phyloP scores from a whole-genome alignment of 2,797 vertebrate species.

The Setipinna tenuifilis region DNA sequence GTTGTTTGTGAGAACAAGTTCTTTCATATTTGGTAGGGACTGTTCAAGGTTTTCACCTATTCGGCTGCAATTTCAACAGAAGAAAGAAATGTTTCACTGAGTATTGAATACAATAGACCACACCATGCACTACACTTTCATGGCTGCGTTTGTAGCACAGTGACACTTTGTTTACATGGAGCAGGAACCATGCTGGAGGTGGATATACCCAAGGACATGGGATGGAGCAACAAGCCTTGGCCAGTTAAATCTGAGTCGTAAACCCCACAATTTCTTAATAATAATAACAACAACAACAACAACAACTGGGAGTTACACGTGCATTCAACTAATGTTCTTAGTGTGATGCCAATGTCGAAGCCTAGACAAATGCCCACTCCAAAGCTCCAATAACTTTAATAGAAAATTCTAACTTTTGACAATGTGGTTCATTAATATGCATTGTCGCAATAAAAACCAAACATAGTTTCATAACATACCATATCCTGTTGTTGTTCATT shows the following conservation, averaged over 20 bases:
- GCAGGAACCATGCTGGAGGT: neutral
- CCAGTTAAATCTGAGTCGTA: too few relatives aligned
- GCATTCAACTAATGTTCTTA: too few relatives aligned
- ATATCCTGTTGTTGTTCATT: conserved; percentile 96
- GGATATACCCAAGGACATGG: too few relatives aligned
- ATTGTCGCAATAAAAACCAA: neutral
- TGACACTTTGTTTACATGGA: neutral
- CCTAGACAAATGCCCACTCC: too few relatives aligned
- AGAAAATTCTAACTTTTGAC: neutral
- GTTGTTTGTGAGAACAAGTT: conserved; percentile 95
- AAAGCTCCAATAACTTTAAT: too few relatives aligned
- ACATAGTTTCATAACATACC: conserved; percentile 70
- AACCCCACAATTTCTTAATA: too few relatives aligned
- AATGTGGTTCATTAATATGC: neutral
- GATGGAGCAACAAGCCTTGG: too few relatives aligned
- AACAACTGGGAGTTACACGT: too few relatives aligned
- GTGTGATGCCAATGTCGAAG: too few relatives aligned
- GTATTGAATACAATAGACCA: neutral
- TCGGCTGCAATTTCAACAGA: conserved; percentile 73
- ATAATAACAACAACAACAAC: too few relatives aligned
- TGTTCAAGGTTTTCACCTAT: conserved; percentile 92
- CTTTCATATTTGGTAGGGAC: conserved; percentile 82
- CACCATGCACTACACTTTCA: neutral
- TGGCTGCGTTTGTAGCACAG: neutral
- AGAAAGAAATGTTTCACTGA: neutral